Conservation (phyloP, 2,888 invertebrate species). For the Didymodactylos carnosus region DNA sequence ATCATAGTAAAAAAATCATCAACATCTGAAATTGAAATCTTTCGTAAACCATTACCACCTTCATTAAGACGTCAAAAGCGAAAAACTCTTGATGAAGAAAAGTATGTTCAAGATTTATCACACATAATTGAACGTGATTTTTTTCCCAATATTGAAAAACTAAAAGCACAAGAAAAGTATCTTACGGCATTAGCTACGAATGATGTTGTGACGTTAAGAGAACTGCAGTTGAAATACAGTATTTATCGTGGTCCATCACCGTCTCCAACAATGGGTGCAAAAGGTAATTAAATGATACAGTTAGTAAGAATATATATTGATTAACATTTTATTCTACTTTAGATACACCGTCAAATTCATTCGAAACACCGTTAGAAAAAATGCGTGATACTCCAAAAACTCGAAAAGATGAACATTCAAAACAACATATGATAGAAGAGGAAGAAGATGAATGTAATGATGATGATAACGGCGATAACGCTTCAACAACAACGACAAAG, state of each 20-base stretch:
- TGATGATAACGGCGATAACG: neutral
- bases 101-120: conserved; percentile 50
- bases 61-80: neutral
- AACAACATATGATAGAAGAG: no score
- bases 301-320: no score
- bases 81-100: conserved; percentile 1
- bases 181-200: conserved; percentile 73
- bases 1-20: neutral
- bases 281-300: neutral
- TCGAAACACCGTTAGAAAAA: neutral
- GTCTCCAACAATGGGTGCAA: conserved; percentile 18
- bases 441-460: neutral
- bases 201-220: conserved; percentile 62
- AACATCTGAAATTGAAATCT: neutral
- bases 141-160: conserved; percentile 76
- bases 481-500: neutral
- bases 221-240: conserved; percentile 61
- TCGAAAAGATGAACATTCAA: neutral
- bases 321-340: neutral
- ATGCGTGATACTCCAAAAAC: neutral
- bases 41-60: neutral
- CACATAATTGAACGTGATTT: conserved; percentile 91
- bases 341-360: neutral
- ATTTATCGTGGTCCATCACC: conserved; percentile 17
- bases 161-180: conserved; percentile 75